Percentiles rank a stretch among this genome's conserved stretches.
These are phyloP conservation scores for Pristionchus arcanus DNA, from an alignment of 2,888 invertebrate genomes.

Conservation along the genomic window DNA sequence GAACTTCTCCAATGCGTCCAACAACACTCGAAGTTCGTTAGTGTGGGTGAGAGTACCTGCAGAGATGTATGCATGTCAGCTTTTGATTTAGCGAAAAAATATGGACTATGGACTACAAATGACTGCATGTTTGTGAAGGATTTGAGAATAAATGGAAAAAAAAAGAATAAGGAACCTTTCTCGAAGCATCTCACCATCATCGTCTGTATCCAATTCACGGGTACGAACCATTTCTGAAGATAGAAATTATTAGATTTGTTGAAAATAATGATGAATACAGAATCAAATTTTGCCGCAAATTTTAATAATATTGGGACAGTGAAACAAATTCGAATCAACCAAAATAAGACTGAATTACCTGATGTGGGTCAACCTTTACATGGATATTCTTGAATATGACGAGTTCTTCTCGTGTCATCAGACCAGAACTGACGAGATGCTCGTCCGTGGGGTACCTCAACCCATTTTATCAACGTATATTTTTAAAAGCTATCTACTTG, in stretches of 20 bases:
- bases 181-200: constrained; percentile 75
- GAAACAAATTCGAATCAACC: neutral
- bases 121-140: neutral
- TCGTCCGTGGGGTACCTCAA: constrained; percentile 80
- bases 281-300: too few species aligned
- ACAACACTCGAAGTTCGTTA: constrained; percentile 73
- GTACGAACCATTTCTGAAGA: constrained; percentile 81
- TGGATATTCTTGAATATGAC: constrained; percentile 79
- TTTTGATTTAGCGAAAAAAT: too few species aligned
- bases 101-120: neutral
- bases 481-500: neutral
- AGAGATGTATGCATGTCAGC: neutral
- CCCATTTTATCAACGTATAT: neutral
- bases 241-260: neutral
- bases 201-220: constrained; percentile 81
- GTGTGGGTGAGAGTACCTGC: constrained; percentile 69
- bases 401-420: constrained; percentile 80
- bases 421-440: constrained; percentile 81
- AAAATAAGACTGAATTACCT: constrained; percentile 57
- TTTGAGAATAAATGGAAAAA: neutral
- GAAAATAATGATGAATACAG: too few species aligned
- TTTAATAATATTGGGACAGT: neutral
- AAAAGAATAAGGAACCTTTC: constrained; percentile 55
- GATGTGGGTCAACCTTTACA: constrained; percentile 76
- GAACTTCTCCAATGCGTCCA: constrained; percentile 79